These are phyloP conservation scores for Drosophila pegasa DNA, from an alignment of 2,888 invertebrate species.

Conservation along the genomic window DNA sequence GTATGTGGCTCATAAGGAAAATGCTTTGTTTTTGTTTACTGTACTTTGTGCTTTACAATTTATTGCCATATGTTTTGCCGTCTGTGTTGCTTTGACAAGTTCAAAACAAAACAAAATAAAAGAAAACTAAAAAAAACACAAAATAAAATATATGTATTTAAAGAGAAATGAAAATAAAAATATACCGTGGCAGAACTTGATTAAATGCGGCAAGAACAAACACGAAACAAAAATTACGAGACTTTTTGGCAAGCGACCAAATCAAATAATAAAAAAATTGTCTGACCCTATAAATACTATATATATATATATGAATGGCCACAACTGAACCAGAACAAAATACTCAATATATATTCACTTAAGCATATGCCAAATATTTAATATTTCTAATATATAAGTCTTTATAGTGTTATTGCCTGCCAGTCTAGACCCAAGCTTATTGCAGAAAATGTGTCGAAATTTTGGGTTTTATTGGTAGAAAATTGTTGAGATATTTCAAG, in stretches of 20 bases:
- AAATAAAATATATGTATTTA: conserved; percentile 21
- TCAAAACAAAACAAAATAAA: conserved; percentile 23
- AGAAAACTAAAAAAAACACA: conserved; percentile 3
- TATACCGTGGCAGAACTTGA: conserved; percentile 53
- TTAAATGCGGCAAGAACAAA: conserved; percentile 55
- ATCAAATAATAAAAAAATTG: conserved; percentile 63
- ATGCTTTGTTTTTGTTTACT: not conserved
- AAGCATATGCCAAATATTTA: conserved; percentile 10
- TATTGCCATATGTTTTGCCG: conserved; percentile 20
- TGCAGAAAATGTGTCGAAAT: not conserved
- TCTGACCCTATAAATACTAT: conserved; percentile 43
- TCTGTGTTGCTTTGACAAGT: conserved; percentile 37
- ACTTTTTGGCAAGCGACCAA: conserved; percentile 70
- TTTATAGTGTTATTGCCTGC: conserved; percentile 9
- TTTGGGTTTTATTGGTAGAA: not conserved
- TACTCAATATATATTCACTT: conserved; percentile 9
- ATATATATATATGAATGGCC: conserved; percentile 8
- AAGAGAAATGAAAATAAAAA: conserved; percentile 29
- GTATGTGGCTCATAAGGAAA: conserved; percentile 43
- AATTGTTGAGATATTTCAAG: not conserved
- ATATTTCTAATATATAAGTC: conserved; percentile 1
- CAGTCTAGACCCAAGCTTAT: conserved; percentile 5
- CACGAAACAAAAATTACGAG: conserved; percentile 47
- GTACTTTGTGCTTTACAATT: conserved; percentile 7
- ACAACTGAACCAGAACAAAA: conserved; percentile 7